Percentiles rank a stretch among this genome's conserved stretches.
phyloP scores from a whole-genome alignment of 2,888 invertebrate genomes.

The Caenorhabditis sp. region DNA sequence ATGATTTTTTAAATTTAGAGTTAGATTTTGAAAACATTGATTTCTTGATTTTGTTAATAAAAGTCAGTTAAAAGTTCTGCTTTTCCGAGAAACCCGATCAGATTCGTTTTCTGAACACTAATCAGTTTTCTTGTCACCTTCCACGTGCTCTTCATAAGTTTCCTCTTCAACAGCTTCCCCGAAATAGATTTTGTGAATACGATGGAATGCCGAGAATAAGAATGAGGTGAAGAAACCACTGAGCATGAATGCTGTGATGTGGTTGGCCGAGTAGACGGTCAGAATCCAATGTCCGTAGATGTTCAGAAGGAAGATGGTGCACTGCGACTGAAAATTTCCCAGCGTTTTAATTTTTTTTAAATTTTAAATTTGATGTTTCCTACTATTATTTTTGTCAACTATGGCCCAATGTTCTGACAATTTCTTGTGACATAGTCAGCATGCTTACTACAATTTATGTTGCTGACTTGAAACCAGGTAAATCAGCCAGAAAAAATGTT shows the following conservation, averaged over 20 bases:
- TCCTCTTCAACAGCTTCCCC: constrained; percentile 29
- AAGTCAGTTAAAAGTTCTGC: too few species aligned
- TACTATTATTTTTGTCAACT: neutral
- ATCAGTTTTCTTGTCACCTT: constrained; percentile 46
- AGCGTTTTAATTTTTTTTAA: neutral
- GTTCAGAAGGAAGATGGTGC: constrained; percentile 72
- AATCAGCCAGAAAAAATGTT: too few species aligned
- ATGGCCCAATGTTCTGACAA: too few species aligned
- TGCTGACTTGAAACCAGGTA: too few species aligned
- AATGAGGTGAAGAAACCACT: constrained; percentile 81
- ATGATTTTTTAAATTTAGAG: too few species aligned
- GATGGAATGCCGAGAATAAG: constrained; percentile 74
- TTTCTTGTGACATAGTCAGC: too few species aligned
- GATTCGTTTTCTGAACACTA: too few species aligned
- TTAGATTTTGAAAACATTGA: too few species aligned
- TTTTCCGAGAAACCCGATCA: too few species aligned
- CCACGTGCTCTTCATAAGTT: constrained; percentile 1
- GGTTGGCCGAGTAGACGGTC: constrained; percentile 72
- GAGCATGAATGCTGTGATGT: constrained; percentile 80
- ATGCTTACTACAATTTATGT: too few species aligned
- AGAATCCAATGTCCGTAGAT: constrained; percentile 75
- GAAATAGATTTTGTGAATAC: constrained; percentile 67
- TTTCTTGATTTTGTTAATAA: too few species aligned
- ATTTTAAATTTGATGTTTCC: neutral
- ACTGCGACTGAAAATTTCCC: constrained; percentile 76